Evolutionary conservation across 53 echinoderm and acorn worm genomes (phyloP), one percentile per base, ranked within the genome.

Genomic region (Echinarachnius parma): DNA sequence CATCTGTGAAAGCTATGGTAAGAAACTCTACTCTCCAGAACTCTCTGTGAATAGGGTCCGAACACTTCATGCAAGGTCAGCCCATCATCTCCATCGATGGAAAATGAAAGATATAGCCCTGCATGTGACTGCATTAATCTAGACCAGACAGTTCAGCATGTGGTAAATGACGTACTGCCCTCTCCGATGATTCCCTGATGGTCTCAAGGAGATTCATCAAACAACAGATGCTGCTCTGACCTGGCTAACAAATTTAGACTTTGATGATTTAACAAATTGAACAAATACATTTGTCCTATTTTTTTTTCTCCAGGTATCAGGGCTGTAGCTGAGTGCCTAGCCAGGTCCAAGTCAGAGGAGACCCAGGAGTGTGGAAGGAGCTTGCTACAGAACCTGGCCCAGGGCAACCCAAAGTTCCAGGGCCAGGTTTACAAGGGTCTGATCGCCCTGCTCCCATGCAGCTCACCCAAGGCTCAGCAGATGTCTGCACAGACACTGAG

Each of bases 1-100:
- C 31, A 94, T 94, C 55, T 94, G 94, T 76, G 90, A 94, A 66
- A 94, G 94, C 28, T 94, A 90, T 67, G 94, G 94, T 94, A 74
- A 48, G 80, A 9, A 16, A 34, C 33, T 11, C 27, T 26, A n/a
- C 15, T 58, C n/a, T n/a, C n/a, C n/a, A n/a, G n/a, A n/a, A n/a
- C n/a, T n/a, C n/a, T n/a, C n/a, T n/a, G n/a, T n/a, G n/a, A n/a
- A n/a, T n/a, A n/a, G n/a, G n/a, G n/a, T n/a, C n/a, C n/a, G n/a
- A n/a, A n/a, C n/a, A n/a, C n/a, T n/a, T n/a, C n/a, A n/a, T n/a
- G n/a, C n/a, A n/a, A n/a, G n/a, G n/a, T n/a, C n/a, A n/a, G n/a
- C n/a, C n/a, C n/a, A n/a, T n/a, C n/a, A n/a, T n/a, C n/a, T n/a
- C n/a, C n/a, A n/a, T n/a, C n/a, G n/a, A n/a, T n/a, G n/a, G n/a